Evolutionary conservation across 2,113 vertebrate genomes (phyloP).

Genomic region (Halichoerus grypus): DNA sequence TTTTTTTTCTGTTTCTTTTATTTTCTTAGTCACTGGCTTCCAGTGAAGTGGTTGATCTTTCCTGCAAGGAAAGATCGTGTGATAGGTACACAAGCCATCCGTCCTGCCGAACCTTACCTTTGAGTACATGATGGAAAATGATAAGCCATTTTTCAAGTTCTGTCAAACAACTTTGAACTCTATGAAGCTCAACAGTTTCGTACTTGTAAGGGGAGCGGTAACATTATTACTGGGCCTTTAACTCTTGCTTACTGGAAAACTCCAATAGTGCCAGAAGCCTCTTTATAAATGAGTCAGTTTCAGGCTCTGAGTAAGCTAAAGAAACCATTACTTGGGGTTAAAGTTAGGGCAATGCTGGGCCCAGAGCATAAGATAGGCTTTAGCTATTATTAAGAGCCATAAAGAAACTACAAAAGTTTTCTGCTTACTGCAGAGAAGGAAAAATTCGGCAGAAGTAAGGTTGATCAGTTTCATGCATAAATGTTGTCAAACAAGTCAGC

Average conservation of each 20-base stretch:
- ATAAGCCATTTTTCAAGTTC: background rate
- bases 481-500: constrained; percentile 81
- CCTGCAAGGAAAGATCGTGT: rapidly evolving
- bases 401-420: constrained; percentile 68
- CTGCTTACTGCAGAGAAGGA: constrained; percentile 70
- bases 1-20: background rate
- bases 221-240: constrained; percentile 81
- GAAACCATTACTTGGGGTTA: constrained; percentile 83
- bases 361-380: constrained; percentile 76
- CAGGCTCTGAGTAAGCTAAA: constrained; percentile 83
- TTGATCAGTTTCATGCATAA: constrained; percentile 84
- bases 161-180: background rate
- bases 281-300: constrained; percentile 85
- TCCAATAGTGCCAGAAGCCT: constrained; percentile 62
- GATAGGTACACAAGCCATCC: rapidly evolving
- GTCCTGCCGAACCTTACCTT: background rate
- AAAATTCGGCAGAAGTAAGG: constrained; percentile 74
- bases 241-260: constrained; percentile 78
- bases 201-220: constrained; percentile 5
- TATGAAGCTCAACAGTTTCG: background rate
- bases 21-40: constrained; percentile 9
- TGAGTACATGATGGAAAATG: background rate
- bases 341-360: constrained; percentile 81
- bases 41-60: background rate
- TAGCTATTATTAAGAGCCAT: constrained; percentile 67